Conservation (phyloP, 2,888 invertebrate species). For the Cerastis leucographa region DNA sequence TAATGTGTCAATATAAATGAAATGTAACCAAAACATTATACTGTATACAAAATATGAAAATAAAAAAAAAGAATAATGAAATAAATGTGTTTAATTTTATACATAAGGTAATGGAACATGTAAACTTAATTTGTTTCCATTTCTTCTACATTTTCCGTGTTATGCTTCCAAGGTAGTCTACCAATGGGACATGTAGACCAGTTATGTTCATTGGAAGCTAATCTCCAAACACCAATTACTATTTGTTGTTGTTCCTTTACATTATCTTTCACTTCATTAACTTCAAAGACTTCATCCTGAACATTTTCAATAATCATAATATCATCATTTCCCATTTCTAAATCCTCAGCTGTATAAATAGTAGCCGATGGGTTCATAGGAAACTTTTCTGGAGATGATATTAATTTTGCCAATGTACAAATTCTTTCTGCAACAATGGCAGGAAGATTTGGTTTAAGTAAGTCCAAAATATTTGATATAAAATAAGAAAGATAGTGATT, state of each 20-base stretch:
- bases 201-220: constrained; percentile 74
- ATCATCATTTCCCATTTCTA: constrained; percentile 68
- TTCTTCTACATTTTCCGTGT: background rate
- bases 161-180: constrained; percentile 84
- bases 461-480: constrained; percentile 77
- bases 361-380: constrained; percentile 69
- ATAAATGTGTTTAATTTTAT: constrained; percentile 67
- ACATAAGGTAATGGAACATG: background rate
- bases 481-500: constrained; percentile 84
- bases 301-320: constrained; percentile 59
- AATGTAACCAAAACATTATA: constrained; percentile 89
- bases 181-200: constrained; percentile 90
- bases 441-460: constrained; percentile 81
- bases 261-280: constrained; percentile 31
- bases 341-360: constrained; percentile 87
- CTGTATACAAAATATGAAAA: constrained; percentile 89
- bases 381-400: constrained; percentile 79
- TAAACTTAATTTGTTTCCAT: no score
- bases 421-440: constrained; percentile 72
- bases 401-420: constrained; percentile 80
- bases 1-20: constrained; percentile 88
- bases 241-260: constrained; percentile 39
- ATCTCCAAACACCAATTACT: constrained; percentile 79
- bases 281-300: constrained; percentile 41
- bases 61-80: constrained; percentile 87